Percentiles rank a stretch among this genome's conserved stretches.
Conservation (phyloP, 2,113 vertebrate species). For the Cygnus atratus region DNA sequence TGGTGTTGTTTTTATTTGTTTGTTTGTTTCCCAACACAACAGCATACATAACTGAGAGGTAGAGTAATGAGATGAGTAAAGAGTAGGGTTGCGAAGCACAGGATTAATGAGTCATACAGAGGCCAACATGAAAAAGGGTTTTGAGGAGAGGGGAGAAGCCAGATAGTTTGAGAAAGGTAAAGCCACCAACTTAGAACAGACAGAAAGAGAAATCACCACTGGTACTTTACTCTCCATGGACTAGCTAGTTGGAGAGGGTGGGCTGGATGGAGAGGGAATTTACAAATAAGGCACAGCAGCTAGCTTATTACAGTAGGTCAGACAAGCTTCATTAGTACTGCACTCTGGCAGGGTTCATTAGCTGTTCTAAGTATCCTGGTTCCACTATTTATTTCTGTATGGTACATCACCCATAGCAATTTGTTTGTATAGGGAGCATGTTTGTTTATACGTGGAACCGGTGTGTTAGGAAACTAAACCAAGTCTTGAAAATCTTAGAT, state of each 20-base stretch:
- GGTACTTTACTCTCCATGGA: accelerated
- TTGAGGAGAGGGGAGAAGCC: not conserved
- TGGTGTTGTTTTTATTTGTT: no score
- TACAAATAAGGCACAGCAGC: not conserved
- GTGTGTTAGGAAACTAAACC: not conserved
- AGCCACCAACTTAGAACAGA: not conserved
- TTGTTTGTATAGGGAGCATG: not conserved
- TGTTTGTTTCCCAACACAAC: no score
- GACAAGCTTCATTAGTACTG: not conserved
- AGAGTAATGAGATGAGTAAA: not conserved
- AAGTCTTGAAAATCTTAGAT: not conserved
- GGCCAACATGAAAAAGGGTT: not conserved
- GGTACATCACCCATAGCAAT: not conserved
- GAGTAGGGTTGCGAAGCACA: not conserved
- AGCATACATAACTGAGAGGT: not conserved
- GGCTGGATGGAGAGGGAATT: not conserved
- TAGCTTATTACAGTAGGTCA: not conserved
- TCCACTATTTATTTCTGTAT: not conserved
- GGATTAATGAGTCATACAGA: not conserved
- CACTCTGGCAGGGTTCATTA: not conserved
- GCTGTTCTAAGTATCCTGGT: not conserved
- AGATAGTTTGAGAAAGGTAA: not conserved
- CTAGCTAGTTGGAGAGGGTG: not conserved
- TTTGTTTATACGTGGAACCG: not conserved
- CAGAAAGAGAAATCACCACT: not conserved